phyloP scores from a whole-genome alignment of 1,140 invertebrate genomes.

The Conus betulinus region DNA sequence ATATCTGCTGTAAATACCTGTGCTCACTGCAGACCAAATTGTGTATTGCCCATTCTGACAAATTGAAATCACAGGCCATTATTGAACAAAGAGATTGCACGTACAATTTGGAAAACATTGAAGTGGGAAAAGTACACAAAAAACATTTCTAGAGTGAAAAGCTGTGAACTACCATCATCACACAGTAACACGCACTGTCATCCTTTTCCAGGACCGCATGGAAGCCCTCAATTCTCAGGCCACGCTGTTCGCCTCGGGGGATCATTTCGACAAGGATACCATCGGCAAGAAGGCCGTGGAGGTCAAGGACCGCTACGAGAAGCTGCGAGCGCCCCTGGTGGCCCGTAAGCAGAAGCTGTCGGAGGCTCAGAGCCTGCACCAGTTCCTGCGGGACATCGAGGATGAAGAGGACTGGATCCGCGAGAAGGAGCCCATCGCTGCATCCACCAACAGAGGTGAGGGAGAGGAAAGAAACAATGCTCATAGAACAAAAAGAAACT shows the following conservation, averaged over 20 bases:
- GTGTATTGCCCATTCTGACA: no score
- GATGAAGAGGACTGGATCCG: conserved; percentile 99
- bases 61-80: no score
- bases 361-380: conserved; percentile 96
- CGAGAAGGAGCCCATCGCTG: conserved; percentile 99
- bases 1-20: no score
- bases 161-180: no score
- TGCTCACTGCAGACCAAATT: no score
- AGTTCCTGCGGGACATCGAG: conserved; percentile 97
- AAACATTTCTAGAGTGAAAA: no score
- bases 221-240: conserved; percentile 91
- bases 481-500: no score
- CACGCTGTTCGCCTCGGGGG: conserved; percentile 91
- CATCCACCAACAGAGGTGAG: conserved; percentile 94
- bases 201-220: conserved; percentile 85
- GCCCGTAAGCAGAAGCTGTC: conserved; percentile 81
- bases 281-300: conserved; percentile 89
- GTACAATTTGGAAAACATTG: no score
- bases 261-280: conserved; percentile 98
- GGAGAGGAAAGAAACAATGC: no score
- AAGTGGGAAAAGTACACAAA: no score
- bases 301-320: conserved; percentile 86
- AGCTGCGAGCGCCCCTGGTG: conserved; percentile 81
- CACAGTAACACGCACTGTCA: no score
- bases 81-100: no score